A percentile compares a stretch with the other conserved stretches of the same genome.
Conservation (phyloP, 1,140 invertebrate species). For the Maniola jurtina region DNA sequence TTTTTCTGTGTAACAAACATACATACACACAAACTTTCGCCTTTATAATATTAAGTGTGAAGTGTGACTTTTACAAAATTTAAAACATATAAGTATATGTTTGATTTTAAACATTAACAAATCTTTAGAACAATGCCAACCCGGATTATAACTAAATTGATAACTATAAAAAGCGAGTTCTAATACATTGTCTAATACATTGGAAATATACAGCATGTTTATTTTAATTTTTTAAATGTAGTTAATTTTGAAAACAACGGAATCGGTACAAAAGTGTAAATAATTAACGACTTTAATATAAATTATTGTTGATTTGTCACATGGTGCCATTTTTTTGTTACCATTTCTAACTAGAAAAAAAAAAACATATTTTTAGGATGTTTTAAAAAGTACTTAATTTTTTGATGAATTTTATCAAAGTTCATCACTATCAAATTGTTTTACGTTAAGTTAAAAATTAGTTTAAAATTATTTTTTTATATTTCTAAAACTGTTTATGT, state of each 20-base stretch:
- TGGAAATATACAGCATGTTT: too few relatives aligned
- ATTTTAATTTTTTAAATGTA: too few relatives aligned
- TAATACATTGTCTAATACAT: too few relatives aligned
- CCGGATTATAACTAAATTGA: too few relatives aligned
- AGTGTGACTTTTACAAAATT: too few relatives aligned
- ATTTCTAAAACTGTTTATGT: slow-evolving; percentile 1
- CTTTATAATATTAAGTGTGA: too few relatives aligned
- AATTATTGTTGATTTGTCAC: slow-evolving; percentile 4
- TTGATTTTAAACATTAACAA: too few relatives aligned
- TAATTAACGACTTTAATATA: background rate
- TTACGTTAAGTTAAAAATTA: slow-evolving; percentile 19
- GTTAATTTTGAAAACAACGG: background rate
- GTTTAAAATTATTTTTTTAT: slow-evolving; percentile 15
- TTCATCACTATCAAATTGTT: background rate
- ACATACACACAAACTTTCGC: too few relatives aligned
- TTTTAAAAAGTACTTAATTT: slow-evolving; percentile 26
- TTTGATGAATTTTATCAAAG: slow-evolving; percentile 7
- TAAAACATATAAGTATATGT: too few relatives aligned
- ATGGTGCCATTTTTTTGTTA: slow-evolving; percentile 67
- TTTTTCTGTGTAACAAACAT: too few relatives aligned
- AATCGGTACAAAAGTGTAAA: background rate
- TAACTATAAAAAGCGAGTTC: too few relatives aligned
- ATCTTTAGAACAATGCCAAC: too few relatives aligned
- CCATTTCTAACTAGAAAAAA: slow-evolving; percentile 39
- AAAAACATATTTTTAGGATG: slow-evolving; percentile 6